Percentiles rank a stretch among this genome's conserved stretches.
Evolutionary conservation across 1,140 invertebrate species (phyloP).

Genomic region (Pantala flavescens): DNA sequence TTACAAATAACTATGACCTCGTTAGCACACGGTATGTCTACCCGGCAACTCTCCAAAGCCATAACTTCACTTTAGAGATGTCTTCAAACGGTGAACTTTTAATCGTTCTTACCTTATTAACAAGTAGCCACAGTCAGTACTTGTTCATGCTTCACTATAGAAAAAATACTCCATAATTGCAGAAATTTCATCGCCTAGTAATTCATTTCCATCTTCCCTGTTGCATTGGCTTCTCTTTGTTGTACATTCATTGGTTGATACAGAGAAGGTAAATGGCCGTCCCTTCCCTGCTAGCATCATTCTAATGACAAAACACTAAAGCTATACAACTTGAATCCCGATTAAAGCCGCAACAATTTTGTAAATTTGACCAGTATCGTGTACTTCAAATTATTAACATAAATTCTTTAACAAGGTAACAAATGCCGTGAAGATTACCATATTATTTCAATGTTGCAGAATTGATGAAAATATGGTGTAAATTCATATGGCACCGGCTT

Average conservation of each 20-base stretch:
- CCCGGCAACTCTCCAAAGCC: constrained; percentile 6
- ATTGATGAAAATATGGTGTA: too few relatives aligned
- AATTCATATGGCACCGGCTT: too few relatives aligned
- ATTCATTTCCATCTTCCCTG: not conserved
- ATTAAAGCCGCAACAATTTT: too few relatives aligned
- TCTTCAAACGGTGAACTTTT: constrained; percentile 19
- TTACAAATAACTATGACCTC: constrained; percentile 10
- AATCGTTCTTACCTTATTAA: constrained; percentile 20
- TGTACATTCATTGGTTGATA: not conserved
- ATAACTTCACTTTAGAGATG: constrained; percentile 19
- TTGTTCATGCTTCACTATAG: constrained; percentile 16
- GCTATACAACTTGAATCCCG: too few relatives aligned
- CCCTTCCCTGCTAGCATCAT: not conserved
- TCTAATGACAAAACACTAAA: not conserved
- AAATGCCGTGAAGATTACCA: too few relatives aligned
- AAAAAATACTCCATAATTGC: constrained; percentile 9
- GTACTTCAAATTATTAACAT: too few relatives aligned
- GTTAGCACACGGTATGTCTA: not conserved
- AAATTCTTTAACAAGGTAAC: too few relatives aligned
- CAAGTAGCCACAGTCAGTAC: constrained; percentile 19
- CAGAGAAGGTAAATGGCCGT: not conserved
- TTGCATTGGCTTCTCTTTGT: not conserved
- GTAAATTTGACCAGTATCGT: too few relatives aligned
- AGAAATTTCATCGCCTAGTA: not conserved
- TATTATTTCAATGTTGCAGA: too few relatives aligned